phyloP scores from a whole-genome alignment of 1,140 invertebrate genomes.

The Hesperophylax magnus region DNA sequence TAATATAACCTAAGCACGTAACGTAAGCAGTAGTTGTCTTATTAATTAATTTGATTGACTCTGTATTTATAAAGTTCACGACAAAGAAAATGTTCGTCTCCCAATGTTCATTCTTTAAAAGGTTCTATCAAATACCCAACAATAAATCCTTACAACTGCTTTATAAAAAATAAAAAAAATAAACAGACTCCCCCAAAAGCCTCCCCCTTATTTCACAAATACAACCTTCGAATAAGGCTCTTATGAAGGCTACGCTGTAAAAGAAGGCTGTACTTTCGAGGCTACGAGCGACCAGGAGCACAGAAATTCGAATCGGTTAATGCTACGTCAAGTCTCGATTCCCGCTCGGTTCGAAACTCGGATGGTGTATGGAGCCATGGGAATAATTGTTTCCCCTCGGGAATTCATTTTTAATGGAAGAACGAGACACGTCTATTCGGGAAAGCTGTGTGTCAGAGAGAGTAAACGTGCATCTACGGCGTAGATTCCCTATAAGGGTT shows the following conservation, averaged over 20 bases:
- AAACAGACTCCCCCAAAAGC: too few species aligned
- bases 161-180: too few species aligned
- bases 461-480: constrained; percentile 26
- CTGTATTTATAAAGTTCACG: too few species aligned
- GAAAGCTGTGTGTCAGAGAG: constrained; percentile 2
- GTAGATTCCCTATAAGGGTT: constrained; percentile 55
- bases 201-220: background rate
- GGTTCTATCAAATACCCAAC: too few species aligned
- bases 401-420: background rate
- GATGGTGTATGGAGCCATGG: background rate
- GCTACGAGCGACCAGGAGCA: constrained; percentile 53
- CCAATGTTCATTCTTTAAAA: too few species aligned
- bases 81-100: too few species aligned
- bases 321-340: background rate
- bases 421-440: constrained; percentile 27
- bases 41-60: too few species aligned
- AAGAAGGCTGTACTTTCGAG: constrained; percentile 58
- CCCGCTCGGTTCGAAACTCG: background rate
- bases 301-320: constrained; percentile 36
- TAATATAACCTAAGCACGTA: too few species aligned
- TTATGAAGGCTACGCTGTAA: constrained; percentile 45
- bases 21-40: too few species aligned
- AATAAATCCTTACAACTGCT: too few species aligned
- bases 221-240: constrained; percentile 3
- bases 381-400: constrained; percentile 20